A percentile compares a stretch with the other conserved stretches of the same genome.
phyloP scores from a whole-genome alignment of 2,113 vertebrate genomes.

The Osmerus eperlanus region DNA sequence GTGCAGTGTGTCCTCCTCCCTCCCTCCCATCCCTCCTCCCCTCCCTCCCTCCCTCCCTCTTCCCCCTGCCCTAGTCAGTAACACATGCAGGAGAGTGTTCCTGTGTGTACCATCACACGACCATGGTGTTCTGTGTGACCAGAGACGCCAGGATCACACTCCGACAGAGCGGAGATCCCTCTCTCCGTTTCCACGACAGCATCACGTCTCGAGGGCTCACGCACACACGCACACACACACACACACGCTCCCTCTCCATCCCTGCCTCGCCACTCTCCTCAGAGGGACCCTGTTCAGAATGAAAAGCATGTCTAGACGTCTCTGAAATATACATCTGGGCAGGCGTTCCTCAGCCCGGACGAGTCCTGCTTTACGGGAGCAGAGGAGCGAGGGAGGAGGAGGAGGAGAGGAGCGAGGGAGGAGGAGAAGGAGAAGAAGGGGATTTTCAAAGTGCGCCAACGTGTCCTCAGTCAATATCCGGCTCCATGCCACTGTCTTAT shows the following conservation, averaged over 20 bases:
- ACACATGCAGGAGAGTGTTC: conserved; percentile 52
- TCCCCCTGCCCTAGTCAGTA: conserved; percentile 60
- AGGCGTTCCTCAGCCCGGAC: conserved; percentile 64
- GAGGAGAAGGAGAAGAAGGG: conserved; percentile 22
- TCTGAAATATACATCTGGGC: conserved; percentile 77
- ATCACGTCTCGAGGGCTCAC: conserved; percentile 29
- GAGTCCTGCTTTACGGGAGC: conserved; percentile 25
- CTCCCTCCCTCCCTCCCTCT: conserved; percentile 40
- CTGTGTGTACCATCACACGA: conserved; percentile 14
- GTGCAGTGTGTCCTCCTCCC: no score
- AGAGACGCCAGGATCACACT: neutral
- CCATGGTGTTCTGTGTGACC: conserved; percentile 30
- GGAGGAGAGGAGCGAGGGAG: neutral
- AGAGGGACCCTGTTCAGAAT: conserved; percentile 73
- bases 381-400: conserved; percentile 12
- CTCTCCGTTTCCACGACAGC: conserved; percentile 58
- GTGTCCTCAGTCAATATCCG: no score
- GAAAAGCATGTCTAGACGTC: conserved; percentile 78
- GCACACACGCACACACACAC: conserved; percentile 49
- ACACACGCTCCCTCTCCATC: conserved; percentile 1
- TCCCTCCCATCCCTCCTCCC: no score
- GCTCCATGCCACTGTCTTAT: no score
- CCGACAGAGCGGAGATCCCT: conserved; percentile 51
- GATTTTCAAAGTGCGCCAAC: conserved; percentile 19
- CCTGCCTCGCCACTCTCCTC: conserved; percentile 39